Percentiles rank a stretch among this genome's conserved stretches.
phyloP scores from a whole-genome alignment of 2,113 vertebrate genomes.

The Apteryx owenii region DNA sequence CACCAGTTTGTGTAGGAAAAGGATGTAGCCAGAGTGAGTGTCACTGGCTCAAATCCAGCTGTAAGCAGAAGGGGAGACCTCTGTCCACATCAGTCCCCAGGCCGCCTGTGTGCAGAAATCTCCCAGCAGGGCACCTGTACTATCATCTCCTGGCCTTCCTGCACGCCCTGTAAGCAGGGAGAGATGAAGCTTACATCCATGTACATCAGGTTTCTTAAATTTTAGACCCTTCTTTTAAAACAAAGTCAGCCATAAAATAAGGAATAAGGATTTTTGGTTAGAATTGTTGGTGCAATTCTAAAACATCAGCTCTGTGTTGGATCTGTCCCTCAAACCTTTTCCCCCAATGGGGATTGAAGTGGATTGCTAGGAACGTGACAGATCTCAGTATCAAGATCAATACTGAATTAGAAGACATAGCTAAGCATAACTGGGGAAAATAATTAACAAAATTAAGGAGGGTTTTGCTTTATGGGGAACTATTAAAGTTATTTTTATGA shows the following conservation, averaged over 20 bases:
- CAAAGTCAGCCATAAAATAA: background rate
- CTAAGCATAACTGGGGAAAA: conserved; percentile 82
- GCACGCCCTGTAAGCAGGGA: background rate
- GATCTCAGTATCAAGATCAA: conserved; percentile 80
- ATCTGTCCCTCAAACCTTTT: conserved; percentile 66
- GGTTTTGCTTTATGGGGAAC: conserved; percentile 77
- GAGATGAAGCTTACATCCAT: too few species aligned
- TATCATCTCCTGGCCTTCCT: background rate
- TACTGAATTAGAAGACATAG: conserved; percentile 80
- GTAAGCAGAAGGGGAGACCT: background rate
- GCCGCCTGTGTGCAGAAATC: too few species aligned
- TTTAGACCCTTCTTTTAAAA: background rate
- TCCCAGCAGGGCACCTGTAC: background rate
- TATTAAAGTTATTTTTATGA: conserved; percentile 83
- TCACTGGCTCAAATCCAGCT: background rate
- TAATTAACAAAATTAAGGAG: conserved; percentile 85
- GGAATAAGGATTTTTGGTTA: conserved; percentile 23
- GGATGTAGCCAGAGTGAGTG: background rate
- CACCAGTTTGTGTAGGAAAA: background rate
- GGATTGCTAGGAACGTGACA: conserved; percentile 76
- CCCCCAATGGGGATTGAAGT: conserved; percentile 65
- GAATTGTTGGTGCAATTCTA: conserved; percentile 43
- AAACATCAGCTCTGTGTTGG: conserved; percentile 20
- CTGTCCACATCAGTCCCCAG: background rate
- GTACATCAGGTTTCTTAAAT: background rate